Conservation (phyloP, 1,140 invertebrate genomes). For the Dendrolimus kikuchii region DNA sequence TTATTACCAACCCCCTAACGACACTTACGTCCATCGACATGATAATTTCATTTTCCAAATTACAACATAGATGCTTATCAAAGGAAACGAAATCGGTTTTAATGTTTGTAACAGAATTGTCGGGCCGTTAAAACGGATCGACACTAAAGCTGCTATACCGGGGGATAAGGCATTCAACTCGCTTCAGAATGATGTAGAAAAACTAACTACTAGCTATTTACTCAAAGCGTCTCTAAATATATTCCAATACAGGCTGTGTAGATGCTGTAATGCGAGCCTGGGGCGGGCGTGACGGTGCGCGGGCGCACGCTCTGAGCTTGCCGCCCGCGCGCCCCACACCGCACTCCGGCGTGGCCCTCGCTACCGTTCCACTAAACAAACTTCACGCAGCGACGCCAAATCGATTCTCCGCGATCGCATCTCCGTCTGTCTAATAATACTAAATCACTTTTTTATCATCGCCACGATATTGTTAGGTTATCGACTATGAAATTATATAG, state of each 20-base stretch:
- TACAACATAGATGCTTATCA: conserved; percentile 28
- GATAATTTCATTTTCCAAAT: conserved; percentile 37
- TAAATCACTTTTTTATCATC: conserved; percentile 56
- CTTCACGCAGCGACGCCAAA: conserved; percentile 57
- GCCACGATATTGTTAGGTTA: conserved; percentile 53
- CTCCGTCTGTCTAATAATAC: conserved; percentile 49
- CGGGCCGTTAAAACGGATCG: conserved; percentile 32
- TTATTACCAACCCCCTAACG: conserved; percentile 21
- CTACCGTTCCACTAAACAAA: conserved; percentile 62
- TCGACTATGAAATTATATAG: conserved; percentile 62
- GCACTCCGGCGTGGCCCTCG: conserved; percentile 15
- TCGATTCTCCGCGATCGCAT: conserved; percentile 57
- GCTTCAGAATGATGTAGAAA: conserved; percentile 27
- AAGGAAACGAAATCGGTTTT: conserved; percentile 14
- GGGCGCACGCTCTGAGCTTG: conserved; percentile 32
- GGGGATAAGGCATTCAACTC: no score
- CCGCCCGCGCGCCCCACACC: conserved; percentile 11
- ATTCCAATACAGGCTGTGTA: conserved; percentile 36
- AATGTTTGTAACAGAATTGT: conserved; percentile 17
- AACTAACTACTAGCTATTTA: conserved; percentile 34
- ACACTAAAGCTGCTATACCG: conserved; percentile 11
- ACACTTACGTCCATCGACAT: conserved; percentile 17
- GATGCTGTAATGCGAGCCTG: conserved; percentile 19
- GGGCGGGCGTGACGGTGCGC: conserved; percentile 33
- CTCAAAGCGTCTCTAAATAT: conserved; percentile 40